These are phyloP conservation scores for Porites rus DNA, from an alignment of 92 coral and sea anemone species.

Conservation along the genomic window DNA sequence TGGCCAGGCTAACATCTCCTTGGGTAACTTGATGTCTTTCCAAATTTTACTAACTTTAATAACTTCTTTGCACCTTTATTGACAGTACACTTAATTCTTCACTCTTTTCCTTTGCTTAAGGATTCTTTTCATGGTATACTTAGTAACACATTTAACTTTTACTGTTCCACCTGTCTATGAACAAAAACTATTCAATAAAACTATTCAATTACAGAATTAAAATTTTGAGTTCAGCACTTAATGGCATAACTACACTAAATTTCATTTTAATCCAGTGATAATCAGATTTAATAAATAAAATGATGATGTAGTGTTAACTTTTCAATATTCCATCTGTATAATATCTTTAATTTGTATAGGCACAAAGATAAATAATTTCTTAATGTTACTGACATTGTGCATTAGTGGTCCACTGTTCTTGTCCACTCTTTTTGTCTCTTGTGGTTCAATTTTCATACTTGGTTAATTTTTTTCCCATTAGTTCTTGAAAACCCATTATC, in stretches of 20 bases:
- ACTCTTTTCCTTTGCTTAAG: not conserved
- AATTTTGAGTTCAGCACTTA: not conserved
- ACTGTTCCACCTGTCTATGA: not conserved
- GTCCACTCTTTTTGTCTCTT: no score
- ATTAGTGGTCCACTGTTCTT: no score
- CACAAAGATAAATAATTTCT: not conserved
- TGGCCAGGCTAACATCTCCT: conserved; percentile 39
- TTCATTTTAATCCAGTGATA: not conserved
- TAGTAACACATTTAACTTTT: no score
- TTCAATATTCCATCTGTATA: no score
- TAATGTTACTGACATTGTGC: no score
- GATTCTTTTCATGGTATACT: not conserved
- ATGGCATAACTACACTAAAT: not conserved
- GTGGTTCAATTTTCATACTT: no score
- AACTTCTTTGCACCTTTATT: not conserved
- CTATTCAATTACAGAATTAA: not conserved
- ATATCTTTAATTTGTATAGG: not conserved
- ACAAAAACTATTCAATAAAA: not conserved
- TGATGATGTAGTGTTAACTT: not conserved
- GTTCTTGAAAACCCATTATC: no score
- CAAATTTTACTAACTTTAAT: conserved; percentile 22
- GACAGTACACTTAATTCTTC: not conserved
- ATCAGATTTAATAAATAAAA: not conserved
- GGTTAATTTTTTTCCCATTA: no score
- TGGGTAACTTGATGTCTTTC: conserved; percentile 48